Evolutionary conservation across 2,113 vertebrate species (phyloP).

Genomic region (Anthoscopus minutus): DNA sequence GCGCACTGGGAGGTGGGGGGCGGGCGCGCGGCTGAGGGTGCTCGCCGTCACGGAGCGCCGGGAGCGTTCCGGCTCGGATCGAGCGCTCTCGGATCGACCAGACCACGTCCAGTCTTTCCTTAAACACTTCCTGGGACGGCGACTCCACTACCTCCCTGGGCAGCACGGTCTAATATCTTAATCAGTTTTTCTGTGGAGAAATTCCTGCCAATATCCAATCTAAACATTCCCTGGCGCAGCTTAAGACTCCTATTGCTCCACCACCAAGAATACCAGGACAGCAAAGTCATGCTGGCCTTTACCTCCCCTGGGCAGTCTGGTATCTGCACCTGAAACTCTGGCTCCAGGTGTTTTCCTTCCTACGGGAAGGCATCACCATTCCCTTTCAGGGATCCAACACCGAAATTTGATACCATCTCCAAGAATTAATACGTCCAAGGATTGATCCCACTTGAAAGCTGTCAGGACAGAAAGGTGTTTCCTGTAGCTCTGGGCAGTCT

Average conservation of each 20-base stretch:
- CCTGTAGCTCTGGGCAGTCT: background rate
- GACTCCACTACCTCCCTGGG: background rate
- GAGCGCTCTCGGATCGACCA: fast-evolving
- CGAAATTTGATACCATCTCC: too few species aligned
- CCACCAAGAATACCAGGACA: background rate
- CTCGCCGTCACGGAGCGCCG: fast-evolving
- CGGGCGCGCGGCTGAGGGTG: fast-evolving
- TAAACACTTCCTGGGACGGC: background rate
- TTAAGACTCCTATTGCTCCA: background rate
- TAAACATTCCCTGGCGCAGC: background rate
- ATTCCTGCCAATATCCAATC: background rate
- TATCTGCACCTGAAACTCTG: background rate
- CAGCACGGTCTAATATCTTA: background rate
- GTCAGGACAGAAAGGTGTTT: background rate
- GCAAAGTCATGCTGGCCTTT: background rate
- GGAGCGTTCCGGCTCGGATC: fast-evolving
- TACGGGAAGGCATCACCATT: background rate
- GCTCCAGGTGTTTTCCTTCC: background rate
- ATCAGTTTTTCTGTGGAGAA: background rate
- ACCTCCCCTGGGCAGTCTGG: too few species aligned
- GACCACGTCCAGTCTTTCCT: too few species aligned
- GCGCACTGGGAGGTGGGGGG: background rate
- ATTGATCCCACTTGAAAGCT: background rate
- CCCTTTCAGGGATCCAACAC: background rate
- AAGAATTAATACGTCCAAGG: background rate